These are phyloP conservation scores for Eremophila alpestris DNA, from an alignment of 2,797 vertebrate species.

Conservation along the genomic window DNA sequence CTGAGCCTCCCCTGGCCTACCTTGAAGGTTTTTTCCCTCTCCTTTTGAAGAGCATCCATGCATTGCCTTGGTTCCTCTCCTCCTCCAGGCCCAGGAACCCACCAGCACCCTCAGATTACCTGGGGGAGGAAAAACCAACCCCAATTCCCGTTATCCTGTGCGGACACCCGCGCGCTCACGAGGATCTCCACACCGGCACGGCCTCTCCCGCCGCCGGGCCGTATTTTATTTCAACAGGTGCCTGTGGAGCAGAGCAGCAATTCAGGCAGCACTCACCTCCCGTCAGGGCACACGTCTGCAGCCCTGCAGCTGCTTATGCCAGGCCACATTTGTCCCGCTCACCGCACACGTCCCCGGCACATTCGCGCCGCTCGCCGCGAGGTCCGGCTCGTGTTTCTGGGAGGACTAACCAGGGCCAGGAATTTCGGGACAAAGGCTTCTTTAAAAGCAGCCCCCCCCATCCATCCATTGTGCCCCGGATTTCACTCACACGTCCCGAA, in stretches of 20 bases:
- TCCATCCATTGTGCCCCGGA: constrained; percentile 46
- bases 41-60: accelerated
- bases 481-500: constrained; percentile 67
- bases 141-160: neutral
- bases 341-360: accelerated
- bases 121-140: neutral
- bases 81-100: neutral
- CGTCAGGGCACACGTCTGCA: constrained; percentile 44
- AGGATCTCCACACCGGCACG: neutral
- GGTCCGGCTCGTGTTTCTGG: constrained; percentile 11
- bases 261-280: constrained; percentile 54
- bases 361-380: neutral
- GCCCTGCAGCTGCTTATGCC: constrained; percentile 43
- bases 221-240: constrained; percentile 55
- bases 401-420: neutral
- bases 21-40: accelerated
- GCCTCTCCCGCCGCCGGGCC: neutral
- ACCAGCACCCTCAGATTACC: neutral
- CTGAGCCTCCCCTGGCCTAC: accelerated
- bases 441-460: constrained; percentile 37
- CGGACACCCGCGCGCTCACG: neutral
- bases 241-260: constrained; percentile 1
- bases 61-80: neutral
- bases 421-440: constrained; percentile 54
- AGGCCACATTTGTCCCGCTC: constrained; percentile 32